These are phyloP conservation scores for Aquatica leii DNA, from an alignment of 2,888 invertebrate genomes.

Conservation along the genomic window DNA sequence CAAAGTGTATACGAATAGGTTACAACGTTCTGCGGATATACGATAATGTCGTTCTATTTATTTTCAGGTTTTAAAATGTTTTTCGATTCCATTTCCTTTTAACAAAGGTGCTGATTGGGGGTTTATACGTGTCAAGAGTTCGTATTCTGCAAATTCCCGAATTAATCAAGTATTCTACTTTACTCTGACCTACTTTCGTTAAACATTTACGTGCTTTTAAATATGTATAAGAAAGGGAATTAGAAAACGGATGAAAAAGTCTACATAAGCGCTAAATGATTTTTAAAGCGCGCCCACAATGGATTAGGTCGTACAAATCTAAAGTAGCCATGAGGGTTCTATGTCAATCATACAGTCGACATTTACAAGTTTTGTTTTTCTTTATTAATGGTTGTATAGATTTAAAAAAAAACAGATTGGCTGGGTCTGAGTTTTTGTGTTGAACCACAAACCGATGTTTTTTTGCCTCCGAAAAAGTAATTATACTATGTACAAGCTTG, in stretches of 20 bases:
- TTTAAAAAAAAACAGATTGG: no score
- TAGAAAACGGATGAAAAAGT: background rate
- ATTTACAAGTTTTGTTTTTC: no score
- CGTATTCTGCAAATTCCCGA: conserved; percentile 26
- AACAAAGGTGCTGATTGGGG: conserved; percentile 31
- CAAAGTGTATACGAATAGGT: conserved; percentile 21
- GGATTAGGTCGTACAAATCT: no score
- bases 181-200: conserved; percentile 15
- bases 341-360: no score
- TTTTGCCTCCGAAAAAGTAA: background rate
- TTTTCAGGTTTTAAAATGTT: conserved; percentile 31
- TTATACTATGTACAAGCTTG: background rate
- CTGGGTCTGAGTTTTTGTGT: no score
- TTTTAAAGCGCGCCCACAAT: no score
- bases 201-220: conserved; percentile 13
- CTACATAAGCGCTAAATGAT: background rate
- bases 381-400: no score
- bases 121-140: conserved; percentile 21
- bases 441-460: no score
- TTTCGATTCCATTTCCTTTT: conserved; percentile 29
- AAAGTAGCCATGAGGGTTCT: no score
- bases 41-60: conserved; percentile 34
- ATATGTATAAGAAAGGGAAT: conserved; percentile 16
- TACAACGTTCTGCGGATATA: conserved; percentile 26
- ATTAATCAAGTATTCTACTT: conserved; percentile 26